phyloP scores from a whole-genome alignment of 2,113 vertebrate genomes.

The Zosterops borbonicus region DNA sequence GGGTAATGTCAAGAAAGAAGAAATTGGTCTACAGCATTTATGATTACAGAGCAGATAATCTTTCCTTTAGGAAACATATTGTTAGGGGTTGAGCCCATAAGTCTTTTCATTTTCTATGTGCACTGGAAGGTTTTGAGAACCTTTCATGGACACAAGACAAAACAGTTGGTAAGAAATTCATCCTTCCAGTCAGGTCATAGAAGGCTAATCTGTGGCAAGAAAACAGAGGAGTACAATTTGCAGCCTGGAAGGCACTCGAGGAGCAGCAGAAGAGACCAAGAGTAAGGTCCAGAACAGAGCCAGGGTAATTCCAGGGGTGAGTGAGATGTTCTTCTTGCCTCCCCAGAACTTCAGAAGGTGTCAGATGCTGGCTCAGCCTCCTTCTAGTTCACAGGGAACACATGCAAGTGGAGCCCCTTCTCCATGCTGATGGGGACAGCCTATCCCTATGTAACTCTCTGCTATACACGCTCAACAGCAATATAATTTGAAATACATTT shows the following conservation, averaged over 20 bases:
- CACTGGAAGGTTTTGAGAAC: background rate
- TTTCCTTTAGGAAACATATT: background rate
- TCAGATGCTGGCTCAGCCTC: background rate
- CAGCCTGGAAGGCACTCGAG: background rate
- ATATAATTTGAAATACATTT: background rate
- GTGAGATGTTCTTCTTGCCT: background rate
- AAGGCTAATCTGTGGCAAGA: background rate
- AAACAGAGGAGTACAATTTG: background rate
- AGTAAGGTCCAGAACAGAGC: background rate
- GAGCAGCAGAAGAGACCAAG: background rate
- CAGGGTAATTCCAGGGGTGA: background rate
- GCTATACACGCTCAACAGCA: background rate
- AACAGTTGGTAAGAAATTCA: background rate
- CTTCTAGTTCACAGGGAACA: background rate
- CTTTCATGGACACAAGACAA: background rate
- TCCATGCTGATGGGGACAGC: background rate
- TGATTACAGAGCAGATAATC: background rate
- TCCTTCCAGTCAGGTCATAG: background rate
- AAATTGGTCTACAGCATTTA: background rate
- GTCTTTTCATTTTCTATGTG: background rate
- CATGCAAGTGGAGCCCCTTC: background rate
- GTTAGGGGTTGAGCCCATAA: accelerated
- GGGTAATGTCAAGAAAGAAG: background rate
- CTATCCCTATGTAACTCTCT: background rate
- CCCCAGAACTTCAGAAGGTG: background rate